These are phyloP conservation scores for Drosophila orosa DNA, from an alignment of 1,140 invertebrate genomes.

Conservation along the genomic window DNA sequence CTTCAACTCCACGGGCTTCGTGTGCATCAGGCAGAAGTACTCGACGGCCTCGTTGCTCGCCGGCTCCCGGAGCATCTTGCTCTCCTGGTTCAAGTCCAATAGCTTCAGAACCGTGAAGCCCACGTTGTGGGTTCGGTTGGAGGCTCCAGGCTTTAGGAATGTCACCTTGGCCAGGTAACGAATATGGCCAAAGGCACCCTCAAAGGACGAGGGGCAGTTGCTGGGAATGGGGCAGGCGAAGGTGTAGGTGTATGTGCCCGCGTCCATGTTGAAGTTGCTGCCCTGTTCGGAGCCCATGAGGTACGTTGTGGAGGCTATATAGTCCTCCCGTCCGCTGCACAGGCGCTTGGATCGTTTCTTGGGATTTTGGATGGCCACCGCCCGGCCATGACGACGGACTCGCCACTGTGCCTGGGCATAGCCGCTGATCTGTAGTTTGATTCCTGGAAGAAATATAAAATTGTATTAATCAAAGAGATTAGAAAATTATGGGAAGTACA, in stretches of 20 bases:
- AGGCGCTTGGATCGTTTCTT: constrained; percentile 42
- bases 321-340: constrained; percentile 74
- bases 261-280: constrained; percentile 84
- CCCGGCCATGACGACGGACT: constrained; percentile 37
- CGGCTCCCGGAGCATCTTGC: constrained; percentile 57
- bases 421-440: constrained; percentile 74
- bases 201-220: constrained; percentile 84
- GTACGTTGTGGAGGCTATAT: constrained; percentile 76
- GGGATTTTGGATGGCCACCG: constrained; percentile 48
- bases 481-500: not conserved
- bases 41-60: constrained; percentile 70
- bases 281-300: constrained; percentile 72
- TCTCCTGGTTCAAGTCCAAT: constrained; percentile 74
- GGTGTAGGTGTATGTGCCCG: constrained; percentile 86
- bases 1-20: constrained; percentile 64
- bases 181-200: constrained; percentile 79
- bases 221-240: constrained; percentile 86
- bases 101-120: constrained; percentile 79
- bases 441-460: constrained; percentile 36
- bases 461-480: not conserved
- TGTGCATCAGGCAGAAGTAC: constrained; percentile 69
- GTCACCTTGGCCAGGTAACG: constrained; percentile 77
- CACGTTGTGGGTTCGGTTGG: constrained; percentile 77
- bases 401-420: constrained; percentile 75
- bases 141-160: constrained; percentile 66